A percentile compares a stretch with the other conserved stretches of the same genome.
These are phyloP conservation scores for Phalacrocorax pelagicus DNA, from an alignment of 2,113 vertebrate species.

Conservation along the genomic window DNA sequence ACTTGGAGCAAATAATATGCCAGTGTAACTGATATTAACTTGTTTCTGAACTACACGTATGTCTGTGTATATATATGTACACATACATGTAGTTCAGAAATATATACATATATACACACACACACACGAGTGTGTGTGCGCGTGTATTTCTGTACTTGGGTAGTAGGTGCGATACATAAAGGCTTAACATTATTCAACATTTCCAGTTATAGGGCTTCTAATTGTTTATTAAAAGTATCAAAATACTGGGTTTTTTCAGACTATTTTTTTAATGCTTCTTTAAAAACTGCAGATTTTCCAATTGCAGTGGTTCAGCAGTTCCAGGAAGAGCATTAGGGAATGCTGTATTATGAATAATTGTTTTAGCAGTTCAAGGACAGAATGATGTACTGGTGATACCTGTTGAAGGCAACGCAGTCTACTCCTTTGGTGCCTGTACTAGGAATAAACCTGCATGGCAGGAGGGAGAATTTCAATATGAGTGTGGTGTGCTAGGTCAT, in stretches of 20 bases:
- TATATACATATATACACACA: neutral
- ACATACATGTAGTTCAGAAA: neutral
- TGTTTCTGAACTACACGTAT: neutral
- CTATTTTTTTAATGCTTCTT: neutral
- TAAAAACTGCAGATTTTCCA: neutral
- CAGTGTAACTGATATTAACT: neutral
- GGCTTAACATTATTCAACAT: neutral
- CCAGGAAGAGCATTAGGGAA: neutral
- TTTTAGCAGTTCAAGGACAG: neutral
- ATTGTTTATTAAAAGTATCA: neutral
- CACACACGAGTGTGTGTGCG: neutral
- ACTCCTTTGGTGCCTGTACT: neutral
- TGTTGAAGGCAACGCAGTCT: neutral
- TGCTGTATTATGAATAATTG: neutral
- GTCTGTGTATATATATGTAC: neutral
- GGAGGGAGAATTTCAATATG: neutral
- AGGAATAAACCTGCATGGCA: neutral
- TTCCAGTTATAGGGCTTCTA: neutral
- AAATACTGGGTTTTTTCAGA: neutral
- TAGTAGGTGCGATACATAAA: neutral
- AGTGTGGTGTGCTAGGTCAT: neutral
- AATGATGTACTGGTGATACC: neutral
- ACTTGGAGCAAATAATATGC: constrained; percentile 35
- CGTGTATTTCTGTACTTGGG: neutral
- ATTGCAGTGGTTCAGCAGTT: neutral